Percentiles rank a stretch among this genome's conserved stretches.
Evolutionary conservation across 2,113 vertebrate genomes (phyloP).

Genomic region (Erpornis zantholeuca): DNA sequence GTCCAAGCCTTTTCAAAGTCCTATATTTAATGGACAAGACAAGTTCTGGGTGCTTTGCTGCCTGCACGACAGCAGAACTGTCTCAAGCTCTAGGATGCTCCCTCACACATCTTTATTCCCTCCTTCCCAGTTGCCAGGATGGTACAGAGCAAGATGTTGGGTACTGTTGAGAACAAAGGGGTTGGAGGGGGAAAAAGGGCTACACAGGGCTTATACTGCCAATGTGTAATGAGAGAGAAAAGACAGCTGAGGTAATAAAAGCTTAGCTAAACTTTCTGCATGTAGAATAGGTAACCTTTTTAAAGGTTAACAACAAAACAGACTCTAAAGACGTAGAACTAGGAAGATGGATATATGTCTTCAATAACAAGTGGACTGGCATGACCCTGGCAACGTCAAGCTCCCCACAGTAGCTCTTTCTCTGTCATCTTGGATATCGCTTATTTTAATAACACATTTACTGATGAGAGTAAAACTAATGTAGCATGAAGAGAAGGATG

Average conservation of each 20-base stretch:
- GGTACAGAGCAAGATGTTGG: neutral
- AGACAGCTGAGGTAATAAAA: neutral
- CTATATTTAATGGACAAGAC: neutral
- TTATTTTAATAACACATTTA: constrained; percentile 34
- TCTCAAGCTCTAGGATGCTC: neutral
- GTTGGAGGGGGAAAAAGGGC: too few species aligned
- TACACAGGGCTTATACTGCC: neutral
- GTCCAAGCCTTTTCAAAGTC: neutral
- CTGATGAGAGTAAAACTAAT: constrained; percentile 51
- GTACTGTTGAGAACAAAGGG: neutral
- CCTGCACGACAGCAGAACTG: neutral
- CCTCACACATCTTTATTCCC: neutral
- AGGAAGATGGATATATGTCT: neutral
- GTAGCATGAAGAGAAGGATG: constrained; percentile 44
- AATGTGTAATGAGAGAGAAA: neutral
- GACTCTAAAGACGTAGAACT: neutral
- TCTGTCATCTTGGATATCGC: neutral
- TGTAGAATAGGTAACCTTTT: neutral
- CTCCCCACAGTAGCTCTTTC: neutral
- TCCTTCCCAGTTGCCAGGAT: neutral
- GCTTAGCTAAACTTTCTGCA: neutral
- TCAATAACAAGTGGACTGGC: neutral
- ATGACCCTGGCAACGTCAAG: neutral
- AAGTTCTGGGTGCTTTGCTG: neutral
- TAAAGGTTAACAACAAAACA: neutral